Conservation (phyloP, 2,888 invertebrate genomes). For the Elegia similella region DNA sequence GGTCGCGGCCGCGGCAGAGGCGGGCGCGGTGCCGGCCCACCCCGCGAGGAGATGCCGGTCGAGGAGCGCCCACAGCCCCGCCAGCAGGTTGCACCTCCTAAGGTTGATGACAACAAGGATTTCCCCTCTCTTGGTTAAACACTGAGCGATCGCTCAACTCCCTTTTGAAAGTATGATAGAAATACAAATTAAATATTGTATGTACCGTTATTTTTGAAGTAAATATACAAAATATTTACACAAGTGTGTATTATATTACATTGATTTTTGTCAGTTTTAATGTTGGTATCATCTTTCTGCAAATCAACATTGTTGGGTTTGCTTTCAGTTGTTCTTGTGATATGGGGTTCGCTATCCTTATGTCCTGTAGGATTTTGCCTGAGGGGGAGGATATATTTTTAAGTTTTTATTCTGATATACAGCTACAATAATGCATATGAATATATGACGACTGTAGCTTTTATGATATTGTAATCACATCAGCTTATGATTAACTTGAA, state of each 20-base stretch:
- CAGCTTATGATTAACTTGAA: constrained; percentile 68
- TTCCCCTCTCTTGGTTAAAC: constrained; percentile 95
- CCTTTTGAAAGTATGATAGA: constrained; percentile 72
- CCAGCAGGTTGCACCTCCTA: constrained; percentile 83
- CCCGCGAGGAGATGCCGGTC: constrained; percentile 54
- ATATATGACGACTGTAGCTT: constrained; percentile 75
- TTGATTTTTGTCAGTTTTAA: constrained; percentile 52
- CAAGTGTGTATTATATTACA: constrained; percentile 77
- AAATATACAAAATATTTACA: constrained; percentile 83
- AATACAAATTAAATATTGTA: constrained; percentile 80
- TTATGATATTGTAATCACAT: constrained; percentile 73
- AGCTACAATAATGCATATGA: constrained; percentile 62
- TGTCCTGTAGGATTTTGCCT: constrained; percentile 41
- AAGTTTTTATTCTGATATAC: constrained; percentile 67
- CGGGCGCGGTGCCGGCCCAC: constrained; percentile 47
- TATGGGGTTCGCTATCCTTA: constrained; percentile 40
- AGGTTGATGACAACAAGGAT: constrained; percentile 97
- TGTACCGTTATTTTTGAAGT: constrained; percentile 82
- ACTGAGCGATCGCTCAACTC: constrained; percentile 68
- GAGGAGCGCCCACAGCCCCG: constrained; percentile 64
- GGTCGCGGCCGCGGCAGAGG: constrained; percentile 79
- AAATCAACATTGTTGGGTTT: constrained; percentile 34
- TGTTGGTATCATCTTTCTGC: constrained; percentile 42
- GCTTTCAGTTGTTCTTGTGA: constrained; percentile 37
- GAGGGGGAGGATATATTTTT: constrained; percentile 70